A percentile compares a stretch with the other conserved stretches of the same genome.
phyloP scores from a whole-genome alignment of 2,888 invertebrate genomes.

The Macrostomum cliftonense region DNA sequence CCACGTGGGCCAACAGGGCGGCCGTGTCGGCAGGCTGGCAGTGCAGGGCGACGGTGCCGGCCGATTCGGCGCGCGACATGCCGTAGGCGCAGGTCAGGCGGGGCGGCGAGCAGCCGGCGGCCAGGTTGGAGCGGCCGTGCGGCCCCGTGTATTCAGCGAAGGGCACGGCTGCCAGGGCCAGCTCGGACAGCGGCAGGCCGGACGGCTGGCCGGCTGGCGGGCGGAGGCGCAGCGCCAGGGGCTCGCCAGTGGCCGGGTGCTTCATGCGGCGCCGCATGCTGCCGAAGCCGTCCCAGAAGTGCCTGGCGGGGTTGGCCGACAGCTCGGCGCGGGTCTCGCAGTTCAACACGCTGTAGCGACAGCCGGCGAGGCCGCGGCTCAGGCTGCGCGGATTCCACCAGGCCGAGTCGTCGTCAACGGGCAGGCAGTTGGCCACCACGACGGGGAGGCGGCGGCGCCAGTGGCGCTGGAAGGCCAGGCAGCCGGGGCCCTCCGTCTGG shows the following conservation, averaged over 20 bases:
- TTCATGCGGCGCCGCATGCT: too few relatives aligned
- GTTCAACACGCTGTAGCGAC: constrained; percentile 75
- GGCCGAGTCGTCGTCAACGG: constrained; percentile 44
- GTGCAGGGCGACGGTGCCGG: constrained; percentile 81
- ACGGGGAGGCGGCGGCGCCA: constrained; percentile 48
- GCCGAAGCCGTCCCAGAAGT: constrained; percentile 93
- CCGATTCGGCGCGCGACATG: constrained; percentile 6
- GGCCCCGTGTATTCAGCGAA: constrained; percentile 74
- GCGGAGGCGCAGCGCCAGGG: too few relatives aligned
- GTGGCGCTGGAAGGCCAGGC: constrained; percentile 29
- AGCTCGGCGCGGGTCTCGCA: constrained; percentile 73
- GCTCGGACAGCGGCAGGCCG: too few relatives aligned
- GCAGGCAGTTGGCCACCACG: constrained; percentile 62
- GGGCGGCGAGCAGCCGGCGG: constrained; percentile 57
- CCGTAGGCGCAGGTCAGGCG: constrained; percentile 96
- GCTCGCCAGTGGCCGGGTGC: too few relatives aligned
- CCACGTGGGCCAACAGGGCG: constrained; percentile 87
- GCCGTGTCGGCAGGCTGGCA: constrained; percentile 89
- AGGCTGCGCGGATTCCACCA: constrained; percentile 82
- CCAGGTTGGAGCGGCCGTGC: constrained; percentile 66
- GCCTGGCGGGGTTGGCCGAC: constrained; percentile 68
- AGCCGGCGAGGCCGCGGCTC: constrained; percentile 70
- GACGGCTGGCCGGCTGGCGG: too few relatives aligned
- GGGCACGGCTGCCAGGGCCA: constrained; percentile 45
- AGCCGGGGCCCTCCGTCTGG: too few relatives aligned